phyloP scores from a whole-genome alignment of 2,888 invertebrate species.

The Stenolophus ochropezus region DNA sequence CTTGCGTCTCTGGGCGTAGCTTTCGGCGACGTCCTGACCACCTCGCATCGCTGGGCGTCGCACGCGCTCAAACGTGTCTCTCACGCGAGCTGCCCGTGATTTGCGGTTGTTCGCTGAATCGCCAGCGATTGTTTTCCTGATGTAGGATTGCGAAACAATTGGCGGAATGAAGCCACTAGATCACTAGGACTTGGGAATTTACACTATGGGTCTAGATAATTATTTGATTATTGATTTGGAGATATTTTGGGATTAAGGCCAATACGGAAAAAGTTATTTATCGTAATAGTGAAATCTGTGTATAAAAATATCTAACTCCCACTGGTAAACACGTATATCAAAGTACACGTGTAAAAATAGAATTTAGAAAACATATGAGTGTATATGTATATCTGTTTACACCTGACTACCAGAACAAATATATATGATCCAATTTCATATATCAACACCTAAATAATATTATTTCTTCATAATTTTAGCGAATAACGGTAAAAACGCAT shows the following conservation, averaged over 20 bases:
- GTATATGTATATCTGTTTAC: no score
- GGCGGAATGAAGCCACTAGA: neutral
- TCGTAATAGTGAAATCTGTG: neutral
- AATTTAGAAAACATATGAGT: neutral
- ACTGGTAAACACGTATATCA: neutral
- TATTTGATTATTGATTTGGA: neutral
- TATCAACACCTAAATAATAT: no score
- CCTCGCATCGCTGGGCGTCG: slow-evolving; percentile 9
- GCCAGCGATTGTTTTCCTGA: slow-evolving; percentile 21
- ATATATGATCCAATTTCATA: no score
- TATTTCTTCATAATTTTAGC: no score
- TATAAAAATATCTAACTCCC: neutral
- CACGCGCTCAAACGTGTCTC: slow-evolving; percentile 38
- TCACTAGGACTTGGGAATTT: neutral
- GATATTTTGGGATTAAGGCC: neutral
- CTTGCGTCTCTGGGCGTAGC: neutral
- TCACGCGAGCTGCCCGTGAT: slow-evolving; percentile 29
- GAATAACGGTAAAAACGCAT: no score
- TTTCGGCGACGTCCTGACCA: neutral
- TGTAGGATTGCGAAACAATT: slow-evolving; percentile 3
- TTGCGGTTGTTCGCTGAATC: slow-evolving; percentile 1
- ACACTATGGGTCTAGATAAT: neutral
- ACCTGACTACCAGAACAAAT: no score
- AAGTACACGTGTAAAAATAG: neutral
- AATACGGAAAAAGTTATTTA: neutral